These are phyloP conservation scores for Scyliorhinus canicula DNA, from an alignment of 2,797 vertebrate genomes.

Conservation along the genomic window DNA sequence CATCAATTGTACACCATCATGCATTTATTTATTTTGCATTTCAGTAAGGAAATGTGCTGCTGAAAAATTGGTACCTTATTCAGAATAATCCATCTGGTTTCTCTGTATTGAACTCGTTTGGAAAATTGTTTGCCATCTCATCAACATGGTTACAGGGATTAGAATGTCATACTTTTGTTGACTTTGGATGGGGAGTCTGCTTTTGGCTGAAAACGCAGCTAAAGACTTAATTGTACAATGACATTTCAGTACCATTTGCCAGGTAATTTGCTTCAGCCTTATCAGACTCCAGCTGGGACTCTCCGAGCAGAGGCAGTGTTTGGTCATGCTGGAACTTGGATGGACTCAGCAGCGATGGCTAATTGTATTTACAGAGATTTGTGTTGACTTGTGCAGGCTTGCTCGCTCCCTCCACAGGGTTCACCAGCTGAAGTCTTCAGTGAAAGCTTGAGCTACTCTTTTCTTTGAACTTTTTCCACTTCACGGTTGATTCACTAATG, in stretches of 20 bases:
- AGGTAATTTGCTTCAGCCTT: slow-evolving; percentile 41
- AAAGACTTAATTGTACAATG: slow-evolving; percentile 38
- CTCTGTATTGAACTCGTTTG: background rate
- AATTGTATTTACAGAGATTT: slow-evolving; percentile 36
- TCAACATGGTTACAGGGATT: slow-evolving; percentile 5
- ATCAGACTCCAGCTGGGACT: slow-evolving; percentile 40
- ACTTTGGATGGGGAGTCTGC: slow-evolving; percentile 17
- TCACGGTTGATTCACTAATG: slow-evolving; percentile 2
- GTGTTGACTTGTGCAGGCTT: slow-evolving; percentile 47
- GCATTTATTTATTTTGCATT: background rate
- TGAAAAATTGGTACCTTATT: background rate
- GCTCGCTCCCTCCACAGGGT: slow-evolving; percentile 41
- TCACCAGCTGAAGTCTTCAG: background rate
- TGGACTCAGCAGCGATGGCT: background rate
- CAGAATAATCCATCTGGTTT: slow-evolving; percentile 27
- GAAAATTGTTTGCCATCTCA: slow-evolving; percentile 35
- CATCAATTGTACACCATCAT: background rate
- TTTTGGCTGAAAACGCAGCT: slow-evolving; percentile 21
- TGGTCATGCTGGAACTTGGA: slow-evolving; percentile 17
- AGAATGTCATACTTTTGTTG: slow-evolving; percentile 32
- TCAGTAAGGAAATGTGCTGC: background rate
- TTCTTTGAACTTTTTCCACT: background rate
- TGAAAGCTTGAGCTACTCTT: slow-evolving; percentile 22
- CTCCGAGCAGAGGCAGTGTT: slow-evolving; percentile 8
- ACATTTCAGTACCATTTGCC: slow-evolving; percentile 19